A percentile compares a stretch with the other conserved stretches of the same genome.
phyloP scores from a whole-genome alignment of 2,113 vertebrate genomes.

The Lophotis ruficrista region DNA sequence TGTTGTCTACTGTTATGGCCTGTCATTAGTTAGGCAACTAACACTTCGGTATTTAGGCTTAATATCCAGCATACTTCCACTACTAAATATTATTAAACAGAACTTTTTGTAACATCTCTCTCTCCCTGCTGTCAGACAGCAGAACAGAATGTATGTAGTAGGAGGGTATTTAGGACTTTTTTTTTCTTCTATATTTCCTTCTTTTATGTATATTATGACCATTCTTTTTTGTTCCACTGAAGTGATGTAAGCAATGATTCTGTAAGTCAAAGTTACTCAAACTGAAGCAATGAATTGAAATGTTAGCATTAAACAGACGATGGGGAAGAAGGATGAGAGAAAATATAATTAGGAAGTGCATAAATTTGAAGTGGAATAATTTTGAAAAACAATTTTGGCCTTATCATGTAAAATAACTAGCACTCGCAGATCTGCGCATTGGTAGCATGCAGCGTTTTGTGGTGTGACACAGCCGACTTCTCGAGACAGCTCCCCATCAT shows the following conservation, averaged over 20 bases:
- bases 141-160: neutral
- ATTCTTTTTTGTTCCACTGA: neutral
- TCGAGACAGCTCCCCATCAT: neutral
- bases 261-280: neutral
- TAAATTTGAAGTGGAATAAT: neutral
- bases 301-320: neutral
- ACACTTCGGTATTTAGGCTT: neutral
- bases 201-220: neutral
- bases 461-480: neutral
- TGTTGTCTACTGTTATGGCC: too few species aligned
- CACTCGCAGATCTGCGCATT: accelerated
- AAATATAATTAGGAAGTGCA: neutral
- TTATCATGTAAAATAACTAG: neutral
- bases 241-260: neutral
- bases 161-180: accelerated
- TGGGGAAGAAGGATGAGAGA: too few species aligned
- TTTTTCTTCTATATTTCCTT: neutral
- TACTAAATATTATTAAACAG: neutral
- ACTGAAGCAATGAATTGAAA: neutral
- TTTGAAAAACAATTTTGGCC: neutral
- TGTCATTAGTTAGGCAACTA: neutral
- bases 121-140: neutral
- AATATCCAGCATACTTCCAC: neutral
- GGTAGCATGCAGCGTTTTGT: neutral
- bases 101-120: neutral